A percentile compares a stretch with the other conserved stretches of the same genome.
These are phyloP conservation scores for Myripristis murdjan DNA, from an alignment of 2,797 vertebrate genomes.

Conservation along the genomic window DNA sequence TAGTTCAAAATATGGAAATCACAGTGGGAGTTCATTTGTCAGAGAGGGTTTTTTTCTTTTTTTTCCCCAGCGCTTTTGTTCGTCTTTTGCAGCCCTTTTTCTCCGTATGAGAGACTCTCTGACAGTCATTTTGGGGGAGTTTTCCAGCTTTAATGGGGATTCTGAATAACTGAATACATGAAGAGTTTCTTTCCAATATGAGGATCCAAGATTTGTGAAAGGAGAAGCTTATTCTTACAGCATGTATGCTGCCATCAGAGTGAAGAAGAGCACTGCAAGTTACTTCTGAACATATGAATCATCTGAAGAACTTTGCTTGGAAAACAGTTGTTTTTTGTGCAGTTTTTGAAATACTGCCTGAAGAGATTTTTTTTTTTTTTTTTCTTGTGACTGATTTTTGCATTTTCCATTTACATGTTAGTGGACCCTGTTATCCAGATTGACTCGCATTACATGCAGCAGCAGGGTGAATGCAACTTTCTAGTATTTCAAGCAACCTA, in stretches of 20 bases:
- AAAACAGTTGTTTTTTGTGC: not conserved
- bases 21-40: slow-evolving; percentile 16
- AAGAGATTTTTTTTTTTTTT: no score
- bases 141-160: not conserved
- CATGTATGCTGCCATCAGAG: not conserved
- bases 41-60: not conserved
- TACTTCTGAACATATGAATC: not conserved
- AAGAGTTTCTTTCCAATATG: no score
- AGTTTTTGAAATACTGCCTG: not conserved
- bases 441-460: not conserved
- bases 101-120: no score
- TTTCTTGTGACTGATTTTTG: no score
- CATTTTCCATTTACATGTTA: no score
- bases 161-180: not conserved
- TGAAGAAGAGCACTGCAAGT: not conserved
- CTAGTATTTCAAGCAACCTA: not conserved
- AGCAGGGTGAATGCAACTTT: not conserved
- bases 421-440: no score
- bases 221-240: not conserved
- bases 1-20: slow-evolving; percentile 41
- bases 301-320: not conserved
- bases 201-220: not conserved
- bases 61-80: not conserved
- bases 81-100: slow-evolving; percentile 15
- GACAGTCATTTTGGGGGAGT: no score